Base-by-base conservation (phyloP, 2,888 invertebrate genomes). In the Yponomeuta cagnagella region DNA sequence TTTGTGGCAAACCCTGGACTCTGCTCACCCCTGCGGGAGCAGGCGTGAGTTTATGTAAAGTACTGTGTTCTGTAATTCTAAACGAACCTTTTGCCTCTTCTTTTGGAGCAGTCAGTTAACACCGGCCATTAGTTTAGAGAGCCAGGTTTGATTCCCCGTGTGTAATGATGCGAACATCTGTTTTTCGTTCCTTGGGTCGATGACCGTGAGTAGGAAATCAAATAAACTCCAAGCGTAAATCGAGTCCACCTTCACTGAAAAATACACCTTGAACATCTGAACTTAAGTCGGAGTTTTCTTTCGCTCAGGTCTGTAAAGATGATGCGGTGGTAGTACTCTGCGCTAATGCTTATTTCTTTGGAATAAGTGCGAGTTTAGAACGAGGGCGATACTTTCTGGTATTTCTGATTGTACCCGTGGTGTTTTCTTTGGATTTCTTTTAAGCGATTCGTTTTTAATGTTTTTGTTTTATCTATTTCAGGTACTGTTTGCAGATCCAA, bases 171-270 rank as follows among this genome's bases (percentile, higher is more conserved):
- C 75, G 77, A 58, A 58, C 73, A 77, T 86, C 84, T 86, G 85
- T 77, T 84, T 83, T 83, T 79, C 80, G 81, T 85, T 79, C 48
- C 52, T 63, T 72, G 72, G 83, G 75, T 78, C 81, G 73, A 75
- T 78, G 81, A 79, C 80, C 81, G 80, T 77, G 75, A 71, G 70
- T 63, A 70, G 72, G 72, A 72, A 70, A 70, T 70, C 37, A 64
- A 70, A 70, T 64, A 69, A 71, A 71, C 70, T 68, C 52, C 52
- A 58, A 58, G 15, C 52, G 52, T 58, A 58, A 58, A 58, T 15
- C 12, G 52, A 58, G 15, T 15, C 52, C 15, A 5, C 3, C 8
- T 43, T 8, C 52, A 58, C 52, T 58, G 52, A 58, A 58, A 58
- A 15, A 15, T 58, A 15, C 12, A 15, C 52, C 52, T 58, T 58